Evolutionary conservation across 2,113 vertebrate genomes (phyloP).

Genomic region (Daubentonia madagascariensis): DNA sequence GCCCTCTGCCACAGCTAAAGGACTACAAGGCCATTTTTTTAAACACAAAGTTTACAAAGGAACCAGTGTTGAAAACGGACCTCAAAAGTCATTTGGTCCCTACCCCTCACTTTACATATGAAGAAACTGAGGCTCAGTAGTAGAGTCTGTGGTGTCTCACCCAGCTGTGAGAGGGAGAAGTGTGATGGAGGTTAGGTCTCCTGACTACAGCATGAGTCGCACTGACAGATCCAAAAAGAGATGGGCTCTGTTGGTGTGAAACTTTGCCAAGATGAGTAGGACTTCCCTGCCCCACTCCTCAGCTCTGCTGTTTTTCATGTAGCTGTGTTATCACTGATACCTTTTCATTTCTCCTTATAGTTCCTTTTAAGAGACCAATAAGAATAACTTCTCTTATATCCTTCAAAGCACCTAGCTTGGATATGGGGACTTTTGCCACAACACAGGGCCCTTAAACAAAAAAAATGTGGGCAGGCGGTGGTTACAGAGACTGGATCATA

Average conservation of each 20-base stretch:
- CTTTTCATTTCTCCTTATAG: not conserved
- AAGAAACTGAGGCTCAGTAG: not conserved
- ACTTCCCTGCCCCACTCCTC: not conserved
- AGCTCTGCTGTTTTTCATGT: not conserved
- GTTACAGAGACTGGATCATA: not conserved
- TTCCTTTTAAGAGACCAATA: not conserved
- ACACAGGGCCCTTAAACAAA: not conserved
- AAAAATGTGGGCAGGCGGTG: accelerated
- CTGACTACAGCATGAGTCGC: no score
- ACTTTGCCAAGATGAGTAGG: not conserved
- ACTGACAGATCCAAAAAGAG: not conserved
- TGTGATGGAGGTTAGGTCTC: not conserved
- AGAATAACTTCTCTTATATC: not conserved
- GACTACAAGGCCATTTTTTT: not conserved
- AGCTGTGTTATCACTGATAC: not conserved
- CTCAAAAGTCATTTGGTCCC: not conserved
- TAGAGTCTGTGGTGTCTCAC: not conserved
- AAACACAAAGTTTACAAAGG: not conserved
- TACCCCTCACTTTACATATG: not conserved
- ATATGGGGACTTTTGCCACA: not conserved
- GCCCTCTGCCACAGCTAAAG: not conserved
- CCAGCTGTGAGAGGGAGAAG: not conserved
- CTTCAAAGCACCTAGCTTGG: not conserved
- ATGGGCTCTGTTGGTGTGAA: not conserved
- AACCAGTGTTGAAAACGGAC: not conserved